phyloP scores from a whole-genome alignment of 2,888 invertebrate genomes.

The Cephus nigrinus region DNA sequence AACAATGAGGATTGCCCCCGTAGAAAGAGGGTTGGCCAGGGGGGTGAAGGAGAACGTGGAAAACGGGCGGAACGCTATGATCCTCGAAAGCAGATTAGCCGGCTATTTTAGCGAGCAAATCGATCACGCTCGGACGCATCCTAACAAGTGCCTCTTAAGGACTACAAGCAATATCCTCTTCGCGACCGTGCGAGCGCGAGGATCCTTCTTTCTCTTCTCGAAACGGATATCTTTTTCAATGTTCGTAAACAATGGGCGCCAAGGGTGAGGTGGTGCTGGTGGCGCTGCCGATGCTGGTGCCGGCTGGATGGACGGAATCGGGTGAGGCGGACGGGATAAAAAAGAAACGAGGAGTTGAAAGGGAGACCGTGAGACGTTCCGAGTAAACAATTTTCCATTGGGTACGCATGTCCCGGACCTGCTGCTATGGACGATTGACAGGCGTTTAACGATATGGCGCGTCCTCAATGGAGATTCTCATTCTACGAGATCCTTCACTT shows the following conservation, averaged over 20 bases:
- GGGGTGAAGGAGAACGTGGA: slow-evolving; percentile 1
- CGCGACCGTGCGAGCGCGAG: slow-evolving; percentile 46
- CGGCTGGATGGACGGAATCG: not conserved
- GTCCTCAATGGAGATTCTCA: slow-evolving; percentile 19
- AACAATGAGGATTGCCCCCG: not conserved
- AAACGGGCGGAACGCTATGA: slow-evolving; percentile 45
- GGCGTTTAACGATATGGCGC: slow-evolving; percentile 41
- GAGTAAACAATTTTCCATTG: slow-evolving; percentile 17
- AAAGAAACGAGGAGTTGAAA: not conserved
- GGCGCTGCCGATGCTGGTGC: too few relatives aligned
- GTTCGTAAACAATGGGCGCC: slow-evolving; percentile 25
- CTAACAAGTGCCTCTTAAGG: slow-evolving; percentile 61
- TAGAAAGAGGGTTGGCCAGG: too few relatives aligned
- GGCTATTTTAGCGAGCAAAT: slow-evolving; percentile 55
- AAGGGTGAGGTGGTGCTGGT: too few relatives aligned
- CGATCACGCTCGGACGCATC: slow-evolving; percentile 59
- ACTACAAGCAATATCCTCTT: slow-evolving; percentile 10
- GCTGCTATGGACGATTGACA: slow-evolving; percentile 30
- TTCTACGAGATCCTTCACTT: not conserved
- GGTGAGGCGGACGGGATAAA: not conserved
- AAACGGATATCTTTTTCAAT: slow-evolving; percentile 41
- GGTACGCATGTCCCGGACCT: slow-evolving; percentile 21
- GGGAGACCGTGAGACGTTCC: not conserved
- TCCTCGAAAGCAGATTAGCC: slow-evolving; percentile 59
- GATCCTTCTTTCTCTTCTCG: slow-evolving; percentile 33